Conservation (phyloP, 1,140 invertebrate species). For the Euwallacea fornicatus region DNA sequence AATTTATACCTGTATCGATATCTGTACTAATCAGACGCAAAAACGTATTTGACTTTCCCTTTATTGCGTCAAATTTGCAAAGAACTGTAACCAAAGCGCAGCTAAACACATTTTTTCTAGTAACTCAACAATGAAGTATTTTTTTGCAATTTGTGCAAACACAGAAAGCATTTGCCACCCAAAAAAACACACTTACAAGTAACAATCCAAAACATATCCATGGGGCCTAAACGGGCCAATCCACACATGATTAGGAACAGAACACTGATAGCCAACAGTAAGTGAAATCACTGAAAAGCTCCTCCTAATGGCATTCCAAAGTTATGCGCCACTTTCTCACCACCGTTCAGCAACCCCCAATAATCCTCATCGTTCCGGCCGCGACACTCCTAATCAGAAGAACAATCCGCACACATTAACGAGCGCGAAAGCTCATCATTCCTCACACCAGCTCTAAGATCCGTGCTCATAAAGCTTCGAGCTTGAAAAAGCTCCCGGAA, state of each 20-base stretch:
- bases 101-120: too few species aligned
- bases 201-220: constrained; percentile 7
- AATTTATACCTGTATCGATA: too few species aligned
- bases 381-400: neutral
- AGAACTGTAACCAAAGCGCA: too few species aligned
- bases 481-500: constrained; percentile 3
- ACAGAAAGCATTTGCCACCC: too few species aligned
- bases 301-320: constrained; percentile 15
- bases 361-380: constrained; percentile 7
- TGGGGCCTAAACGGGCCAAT: too few species aligned
- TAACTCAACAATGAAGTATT: neutral
- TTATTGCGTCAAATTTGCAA: too few species aligned
- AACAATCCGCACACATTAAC: constrained; percentile 18
- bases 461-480: neutral
- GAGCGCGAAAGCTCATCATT: constrained; percentile 15
- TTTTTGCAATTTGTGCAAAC: too few species aligned
- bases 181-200: neutral
- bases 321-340: constrained; percentile 24
- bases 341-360: neutral
- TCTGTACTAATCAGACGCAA: too few species aligned
- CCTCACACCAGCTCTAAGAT: neutral
- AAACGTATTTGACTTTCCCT: too few species aligned
- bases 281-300: constrained; percentile 18
- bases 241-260: too few species aligned
- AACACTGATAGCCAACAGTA: too few species aligned